Evolutionary conservation across 2,888 invertebrate genomes (phyloP).

Genomic region (Himalopsyche japonica): DNA sequence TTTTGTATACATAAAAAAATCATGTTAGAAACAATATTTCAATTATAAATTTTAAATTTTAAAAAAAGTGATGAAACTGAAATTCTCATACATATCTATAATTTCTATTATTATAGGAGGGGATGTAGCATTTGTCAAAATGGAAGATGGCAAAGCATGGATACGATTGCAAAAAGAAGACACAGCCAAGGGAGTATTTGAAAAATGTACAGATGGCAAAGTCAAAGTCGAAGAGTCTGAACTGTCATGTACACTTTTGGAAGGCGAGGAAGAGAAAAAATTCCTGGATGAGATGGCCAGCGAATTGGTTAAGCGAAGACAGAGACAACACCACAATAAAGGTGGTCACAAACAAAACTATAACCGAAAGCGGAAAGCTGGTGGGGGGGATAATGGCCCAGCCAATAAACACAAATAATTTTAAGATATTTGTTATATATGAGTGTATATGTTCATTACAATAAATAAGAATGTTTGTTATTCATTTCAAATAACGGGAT

Average conservation of each 20-base stretch:
- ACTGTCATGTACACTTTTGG: constrained; percentile 61
- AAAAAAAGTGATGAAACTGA: no score
- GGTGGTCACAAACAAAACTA: constrained; percentile 49
- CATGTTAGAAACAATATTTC: no score
- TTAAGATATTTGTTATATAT: neutral
- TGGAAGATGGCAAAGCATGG: constrained; percentile 74
- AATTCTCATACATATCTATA: no score
- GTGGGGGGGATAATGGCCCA: constrained; percentile 13
- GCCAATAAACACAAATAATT: constrained; percentile 12
- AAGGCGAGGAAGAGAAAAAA: constrained; percentile 73
- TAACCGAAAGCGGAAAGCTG: constrained; percentile 47
- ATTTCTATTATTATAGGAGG: constrained; percentile 47
- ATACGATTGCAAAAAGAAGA: constrained; percentile 72
- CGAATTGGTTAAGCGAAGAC: constrained; percentile 62
- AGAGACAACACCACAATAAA: constrained; percentile 53
- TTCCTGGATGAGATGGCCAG: constrained; percentile 67
- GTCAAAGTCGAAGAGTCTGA: constrained; percentile 59
- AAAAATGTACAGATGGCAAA: constrained; percentile 67
- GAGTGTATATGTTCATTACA: neutral
- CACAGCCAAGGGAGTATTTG: constrained; percentile 65
- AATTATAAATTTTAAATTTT: no score
- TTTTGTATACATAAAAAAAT: no score
- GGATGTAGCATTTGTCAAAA: constrained; percentile 72
- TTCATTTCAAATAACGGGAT: neutral
- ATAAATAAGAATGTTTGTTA: neutral